Evolutionary conservation across 2,113 vertebrate genomes (phyloP), one percentile per base, ranked within the genome.

Genomic region (Pygoscelis antarcticus): DNA sequence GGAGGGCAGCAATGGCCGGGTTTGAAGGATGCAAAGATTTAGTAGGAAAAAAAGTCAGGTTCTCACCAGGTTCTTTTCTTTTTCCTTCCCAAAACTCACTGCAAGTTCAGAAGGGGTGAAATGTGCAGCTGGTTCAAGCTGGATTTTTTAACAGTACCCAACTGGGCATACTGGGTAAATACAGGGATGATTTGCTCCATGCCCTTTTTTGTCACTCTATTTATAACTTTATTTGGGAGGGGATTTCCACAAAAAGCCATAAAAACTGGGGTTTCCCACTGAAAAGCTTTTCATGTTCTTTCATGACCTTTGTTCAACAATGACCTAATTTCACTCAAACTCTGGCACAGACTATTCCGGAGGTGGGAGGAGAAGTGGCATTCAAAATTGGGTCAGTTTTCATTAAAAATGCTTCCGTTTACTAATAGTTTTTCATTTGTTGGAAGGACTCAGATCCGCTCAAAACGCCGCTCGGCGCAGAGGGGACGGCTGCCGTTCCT

Each of bases 361-460:
- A 95, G 93, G 80, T 55, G 89, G 93, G 83, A 97, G 90, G 81
- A 97, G 93, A 94, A 93, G 88, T 23, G 62, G n/a, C 80, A 21
- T 32, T 34, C 76, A 66, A 87, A 95, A 95, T 55, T 95, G 94
- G 94, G 96, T 96, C 92, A 89, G 76, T 94, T 97, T 96, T 93
- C 92, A 81, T 81, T 83, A 93, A 92, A 93, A 96, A 71, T 1
- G 11, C 87, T 76, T 80, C 90, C 85, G 15, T 90, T 96, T 81
- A 51, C 95, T 94, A 38, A 94, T 86, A 80, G 91, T 85, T 90
- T 90, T 77, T 80, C 15, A 3, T 23, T 22, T 81, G 68, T 80
- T 18, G 40, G 57, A 77, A 83, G 64, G 74, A 18, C 57, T 61
- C 10, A 7, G 93, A 34, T 13, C 40, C 3, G 13, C 89, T 94